Evolutionary conservation across 2,113 vertebrate genomes (phyloP).

Genomic region (Ammodytes dubius): DNA sequence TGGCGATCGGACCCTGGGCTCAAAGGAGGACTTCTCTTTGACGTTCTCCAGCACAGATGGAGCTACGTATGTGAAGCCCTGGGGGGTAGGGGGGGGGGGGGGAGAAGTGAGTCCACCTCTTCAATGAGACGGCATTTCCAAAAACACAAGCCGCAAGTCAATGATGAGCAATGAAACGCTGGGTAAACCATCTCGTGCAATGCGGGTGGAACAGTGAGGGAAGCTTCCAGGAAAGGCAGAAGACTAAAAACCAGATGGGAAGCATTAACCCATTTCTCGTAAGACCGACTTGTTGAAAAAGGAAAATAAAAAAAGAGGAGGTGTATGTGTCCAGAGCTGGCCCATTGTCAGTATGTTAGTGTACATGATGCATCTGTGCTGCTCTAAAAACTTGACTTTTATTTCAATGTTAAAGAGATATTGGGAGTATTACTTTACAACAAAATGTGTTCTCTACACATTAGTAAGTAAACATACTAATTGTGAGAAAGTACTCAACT

Average conservation of each 20-base stretch:
- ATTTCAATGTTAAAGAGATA: neutral
- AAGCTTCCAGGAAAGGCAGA: conserved; percentile 76
- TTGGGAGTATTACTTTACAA: neutral
- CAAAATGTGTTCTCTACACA: neutral
- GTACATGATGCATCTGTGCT: neutral
- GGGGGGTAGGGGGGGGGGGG: conserved; percentile 43
- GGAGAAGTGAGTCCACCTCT: conserved; percentile 58
- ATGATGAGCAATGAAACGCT: conserved; percentile 75
- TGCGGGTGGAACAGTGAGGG: conserved; percentile 69
- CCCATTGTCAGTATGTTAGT: conserved; percentile 18
- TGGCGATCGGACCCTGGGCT: conserved; percentile 98
- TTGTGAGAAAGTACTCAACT: neutral
- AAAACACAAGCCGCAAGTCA: conserved; percentile 74
- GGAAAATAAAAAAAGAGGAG: conserved; percentile 15
- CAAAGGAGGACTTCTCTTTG: conserved; percentile 98
- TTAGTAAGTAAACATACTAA: neutral
- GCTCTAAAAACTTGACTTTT: neutral
- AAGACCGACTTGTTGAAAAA: conserved; percentile 55
- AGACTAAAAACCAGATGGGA: conserved; percentile 75
- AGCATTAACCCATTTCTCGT: conserved; percentile 74
- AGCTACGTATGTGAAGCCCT: conserved; percentile 99
- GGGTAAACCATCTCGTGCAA: conserved; percentile 71
- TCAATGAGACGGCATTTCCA: conserved; percentile 58
- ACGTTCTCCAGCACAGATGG: conserved; percentile 99
- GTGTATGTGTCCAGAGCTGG: conserved; percentile 18